Conservation (phyloP, 2,113 vertebrate species). For the Pterophyllum scalare region DNA sequence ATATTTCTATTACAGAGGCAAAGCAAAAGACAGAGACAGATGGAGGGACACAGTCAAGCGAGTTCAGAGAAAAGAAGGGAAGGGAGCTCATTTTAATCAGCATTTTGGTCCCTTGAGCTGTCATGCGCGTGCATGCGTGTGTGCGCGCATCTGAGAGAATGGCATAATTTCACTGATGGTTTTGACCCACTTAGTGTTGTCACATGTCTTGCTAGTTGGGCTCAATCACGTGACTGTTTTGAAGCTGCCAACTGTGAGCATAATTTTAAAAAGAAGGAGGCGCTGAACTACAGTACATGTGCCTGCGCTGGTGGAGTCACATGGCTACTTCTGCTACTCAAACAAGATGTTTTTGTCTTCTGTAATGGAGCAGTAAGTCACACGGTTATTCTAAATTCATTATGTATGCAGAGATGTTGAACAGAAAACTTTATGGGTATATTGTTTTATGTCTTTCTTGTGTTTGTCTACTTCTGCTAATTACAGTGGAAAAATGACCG, state of each 20-base stretch:
- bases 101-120: conserved; percentile 46
- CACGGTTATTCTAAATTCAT: conserved; percentile 1
- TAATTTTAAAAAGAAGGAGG: not conserved
- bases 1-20: conserved; percentile 27
- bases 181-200: conserved; percentile 70
- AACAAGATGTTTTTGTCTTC: conserved; percentile 51
- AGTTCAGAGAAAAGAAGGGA: conserved; percentile 15
- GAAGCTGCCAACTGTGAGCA: conserved; percentile 30
- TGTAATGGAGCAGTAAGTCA: conserved; percentile 14
- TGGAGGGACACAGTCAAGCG: conserved; percentile 11
- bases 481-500: not conserved
- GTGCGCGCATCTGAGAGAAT: conserved; percentile 1
- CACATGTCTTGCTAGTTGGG: conserved; percentile 55
- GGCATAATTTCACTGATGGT: conserved; percentile 66
- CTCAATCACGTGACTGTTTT: conserved; percentile 50
- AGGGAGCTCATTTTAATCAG: conserved; percentile 53
- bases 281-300: conserved; percentile 10
- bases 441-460: not conserved
- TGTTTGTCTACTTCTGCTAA: accelerated
- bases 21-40: conserved; percentile 21
- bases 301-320: conserved; percentile 42
- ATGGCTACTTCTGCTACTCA: conserved; percentile 26
- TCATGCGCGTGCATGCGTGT: conserved; percentile 12
- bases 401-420: not conserved
- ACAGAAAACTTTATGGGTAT: not conserved